Evolutionary conservation across 2,797 vertebrate species (phyloP).

Genomic region (Microctenopoma lineatum): DNA sequence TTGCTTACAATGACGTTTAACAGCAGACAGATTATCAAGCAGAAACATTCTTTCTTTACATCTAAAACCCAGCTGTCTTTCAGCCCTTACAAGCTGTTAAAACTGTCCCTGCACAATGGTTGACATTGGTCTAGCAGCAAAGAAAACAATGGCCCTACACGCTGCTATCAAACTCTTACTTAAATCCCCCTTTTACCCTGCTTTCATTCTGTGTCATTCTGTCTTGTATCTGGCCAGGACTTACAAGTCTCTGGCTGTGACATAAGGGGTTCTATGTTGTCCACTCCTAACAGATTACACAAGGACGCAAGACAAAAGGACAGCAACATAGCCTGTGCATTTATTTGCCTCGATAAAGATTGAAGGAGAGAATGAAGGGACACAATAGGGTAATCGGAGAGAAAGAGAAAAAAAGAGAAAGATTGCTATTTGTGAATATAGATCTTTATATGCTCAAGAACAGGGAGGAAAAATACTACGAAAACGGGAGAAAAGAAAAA

Average conservation of each 20-base stretch:
- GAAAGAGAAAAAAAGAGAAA: slow-evolving; percentile 55
- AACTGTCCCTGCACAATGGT: slow-evolving; percentile 68
- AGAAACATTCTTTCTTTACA: slow-evolving; percentile 45
- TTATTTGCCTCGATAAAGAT: slow-evolving; percentile 83
- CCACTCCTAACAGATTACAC: slow-evolving; percentile 86
- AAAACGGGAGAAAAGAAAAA: slow-evolving; percentile 57
- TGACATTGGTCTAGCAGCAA: slow-evolving; percentile 73
- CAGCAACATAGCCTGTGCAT: slow-evolving; percentile 78
- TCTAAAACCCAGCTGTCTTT: slow-evolving; percentile 52
- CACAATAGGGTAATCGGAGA: slow-evolving; percentile 24
- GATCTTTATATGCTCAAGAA: slow-evolving; percentile 60
- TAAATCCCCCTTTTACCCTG: slow-evolving; percentile 73
- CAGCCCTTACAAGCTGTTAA: slow-evolving; percentile 64
- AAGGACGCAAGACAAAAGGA: slow-evolving; percentile 86
- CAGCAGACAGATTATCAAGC: slow-evolving; percentile 46
- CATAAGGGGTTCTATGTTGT: slow-evolving; percentile 82
- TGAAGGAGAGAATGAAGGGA: slow-evolving; percentile 35
- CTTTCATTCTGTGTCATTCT: slow-evolving; percentile 79
- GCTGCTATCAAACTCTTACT: slow-evolving; percentile 76
- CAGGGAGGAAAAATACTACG: slow-evolving; percentile 64
- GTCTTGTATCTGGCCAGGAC: slow-evolving; percentile 79
- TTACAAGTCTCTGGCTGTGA: slow-evolving; percentile 83
- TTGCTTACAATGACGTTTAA: slow-evolving; percentile 27
- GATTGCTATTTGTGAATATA: slow-evolving; percentile 38
- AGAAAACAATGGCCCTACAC: slow-evolving; percentile 78